Evolutionary conservation across 2,797 vertebrate species (phyloP).

Genomic region (Ctenopoma multispine): DNA sequence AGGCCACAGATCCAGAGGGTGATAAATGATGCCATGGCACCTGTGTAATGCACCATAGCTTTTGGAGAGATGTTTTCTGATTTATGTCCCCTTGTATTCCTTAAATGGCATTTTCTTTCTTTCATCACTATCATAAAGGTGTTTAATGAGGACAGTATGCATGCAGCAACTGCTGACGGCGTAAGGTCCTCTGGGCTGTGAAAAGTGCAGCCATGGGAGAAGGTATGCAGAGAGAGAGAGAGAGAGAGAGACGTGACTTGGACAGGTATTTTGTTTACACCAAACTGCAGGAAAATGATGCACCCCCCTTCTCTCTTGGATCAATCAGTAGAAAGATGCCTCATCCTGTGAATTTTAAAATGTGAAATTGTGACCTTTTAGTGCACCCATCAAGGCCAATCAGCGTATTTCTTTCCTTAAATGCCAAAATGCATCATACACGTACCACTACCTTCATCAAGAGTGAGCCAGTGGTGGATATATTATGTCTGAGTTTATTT

Average conservation of each 20-base stretch:
- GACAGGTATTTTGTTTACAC: conserved; percentile 44
- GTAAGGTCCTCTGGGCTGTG: conserved; percentile 34
- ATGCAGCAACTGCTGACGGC: conserved; percentile 52
- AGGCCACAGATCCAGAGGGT: conserved; percentile 52
- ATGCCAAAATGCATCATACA: conserved; percentile 43
- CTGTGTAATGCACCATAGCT: conserved; percentile 49
- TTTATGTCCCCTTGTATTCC: conserved; percentile 50
- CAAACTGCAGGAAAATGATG: conserved; percentile 24
- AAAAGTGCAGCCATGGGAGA: conserved; percentile 31
- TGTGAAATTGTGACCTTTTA: conserved; percentile 60
- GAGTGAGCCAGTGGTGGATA: conserved; percentile 10
- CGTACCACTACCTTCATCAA: conserved; percentile 12
- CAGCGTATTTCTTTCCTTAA: conserved; percentile 42
- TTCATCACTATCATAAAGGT: conserved; percentile 63
- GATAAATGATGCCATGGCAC: conserved; percentile 66
- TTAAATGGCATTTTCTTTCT: conserved; percentile 61
- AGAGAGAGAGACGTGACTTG: conserved; percentile 19
- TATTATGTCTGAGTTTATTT: not conserved
- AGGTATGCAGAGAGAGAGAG: not conserved
- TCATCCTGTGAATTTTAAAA: conserved; percentile 45
- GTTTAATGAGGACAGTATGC: conserved; percentile 63
- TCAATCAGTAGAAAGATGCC: conserved; percentile 38
- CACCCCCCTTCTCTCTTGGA: not conserved
- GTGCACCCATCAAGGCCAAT: conserved; percentile 43
- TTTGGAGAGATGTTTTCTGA: conserved; percentile 47